Conservation (phyloP, 2,797 vertebrate species). For the Furcifer pardalis region DNA sequence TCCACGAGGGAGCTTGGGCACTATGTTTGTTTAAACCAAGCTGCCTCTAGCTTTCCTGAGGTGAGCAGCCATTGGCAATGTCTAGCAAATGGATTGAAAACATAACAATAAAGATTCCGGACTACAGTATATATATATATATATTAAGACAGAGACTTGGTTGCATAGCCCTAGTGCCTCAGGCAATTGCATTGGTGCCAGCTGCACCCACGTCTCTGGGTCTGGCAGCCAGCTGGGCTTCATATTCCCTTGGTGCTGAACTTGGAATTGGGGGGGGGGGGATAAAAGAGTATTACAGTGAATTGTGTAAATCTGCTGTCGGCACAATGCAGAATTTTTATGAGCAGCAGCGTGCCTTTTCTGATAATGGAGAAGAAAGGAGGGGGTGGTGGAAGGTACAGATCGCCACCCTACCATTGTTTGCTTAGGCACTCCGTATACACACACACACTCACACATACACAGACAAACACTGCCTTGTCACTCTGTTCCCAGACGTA, state of each 20-base stretch:
- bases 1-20: no score
- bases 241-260: neutral
- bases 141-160: slow-evolving; percentile 55
- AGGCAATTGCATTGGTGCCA: slow-evolving; percentile 30
- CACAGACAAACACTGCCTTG: neutral
- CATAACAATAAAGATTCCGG: no score
- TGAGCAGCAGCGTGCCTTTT: neutral
- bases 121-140: no score
- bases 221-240: neutral
- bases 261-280: neutral
- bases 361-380: neutral
- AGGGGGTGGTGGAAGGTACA: neutral
- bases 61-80: no score
- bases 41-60: no score
- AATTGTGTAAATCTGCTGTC: neutral
- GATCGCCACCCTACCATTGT: neutral
- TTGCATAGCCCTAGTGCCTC: slow-evolving; percentile 68
- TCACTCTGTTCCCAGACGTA: neutral
- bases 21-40: no score
- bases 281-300: neutral
- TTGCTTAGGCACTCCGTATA: neutral
- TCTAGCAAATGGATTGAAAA: no score
- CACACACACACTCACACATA: no score
- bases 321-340: neutral
- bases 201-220: slow-evolving; percentile 30